phyloP scores from a whole-genome alignment of 2,113 vertebrate species.

The Candoia aspera region DNA sequence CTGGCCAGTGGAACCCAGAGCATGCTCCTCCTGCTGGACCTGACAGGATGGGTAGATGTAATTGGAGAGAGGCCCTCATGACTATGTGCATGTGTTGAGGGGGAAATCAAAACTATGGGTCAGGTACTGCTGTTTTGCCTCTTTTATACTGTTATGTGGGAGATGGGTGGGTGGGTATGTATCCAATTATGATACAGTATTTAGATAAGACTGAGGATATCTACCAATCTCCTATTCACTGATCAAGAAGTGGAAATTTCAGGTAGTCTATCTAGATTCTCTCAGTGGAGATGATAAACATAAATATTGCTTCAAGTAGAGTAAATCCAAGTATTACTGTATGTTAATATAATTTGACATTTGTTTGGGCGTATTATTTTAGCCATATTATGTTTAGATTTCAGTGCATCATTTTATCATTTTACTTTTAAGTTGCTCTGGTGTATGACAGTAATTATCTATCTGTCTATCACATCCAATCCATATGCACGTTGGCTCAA shows the following conservation, averaged over 20 bases:
- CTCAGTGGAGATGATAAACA: neutral
- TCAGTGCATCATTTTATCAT: conserved; percentile 28
- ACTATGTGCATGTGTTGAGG: neutral
- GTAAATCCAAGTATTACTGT: neutral
- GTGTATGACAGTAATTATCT: neutral
- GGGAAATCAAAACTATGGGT: neutral
- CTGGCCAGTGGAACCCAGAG: neutral
- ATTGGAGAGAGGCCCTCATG: neutral
- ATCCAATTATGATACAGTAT: neutral
- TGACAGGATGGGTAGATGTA: neutral
- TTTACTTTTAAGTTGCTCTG: conserved; percentile 49
- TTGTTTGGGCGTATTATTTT: neutral
- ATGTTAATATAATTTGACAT: neutral
- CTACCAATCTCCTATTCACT: neutral
- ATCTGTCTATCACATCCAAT: neutral
- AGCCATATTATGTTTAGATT: neutral
- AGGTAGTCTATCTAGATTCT: neutral
- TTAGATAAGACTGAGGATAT: neutral
- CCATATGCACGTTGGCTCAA: conserved; percentile 54
- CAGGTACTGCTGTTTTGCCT: neutral
- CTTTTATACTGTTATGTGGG: neutral
- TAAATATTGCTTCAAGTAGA: neutral
- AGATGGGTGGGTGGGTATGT: neutral
- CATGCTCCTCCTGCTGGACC: neutral
- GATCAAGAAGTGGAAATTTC: neutral